A percentile compares a stretch with the other conserved stretches of the same genome.
Evolutionary conservation across 1,140 invertebrate species (phyloP).

Genomic region (Diabrotica virgifera): DNA sequence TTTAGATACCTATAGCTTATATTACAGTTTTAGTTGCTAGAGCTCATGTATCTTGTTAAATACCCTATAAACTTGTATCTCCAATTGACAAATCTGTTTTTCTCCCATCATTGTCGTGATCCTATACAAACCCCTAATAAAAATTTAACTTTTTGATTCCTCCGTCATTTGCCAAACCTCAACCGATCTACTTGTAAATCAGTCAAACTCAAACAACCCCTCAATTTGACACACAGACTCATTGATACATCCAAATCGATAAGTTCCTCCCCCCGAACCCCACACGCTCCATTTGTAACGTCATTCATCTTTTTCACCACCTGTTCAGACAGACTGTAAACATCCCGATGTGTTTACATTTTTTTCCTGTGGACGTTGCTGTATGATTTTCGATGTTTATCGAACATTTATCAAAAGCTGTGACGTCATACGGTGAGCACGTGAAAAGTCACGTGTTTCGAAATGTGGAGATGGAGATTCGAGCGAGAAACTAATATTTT

Average conservation of each 20-base stretch:
- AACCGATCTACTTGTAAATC: background rate
- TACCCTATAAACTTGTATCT: too few species aligned
- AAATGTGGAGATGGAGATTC: background rate
- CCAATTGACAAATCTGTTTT: too few species aligned
- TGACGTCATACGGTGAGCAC: slow-evolving; percentile 35
- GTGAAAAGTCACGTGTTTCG: slow-evolving; percentile 34
- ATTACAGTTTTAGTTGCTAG: too few species aligned
- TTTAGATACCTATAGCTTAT: too few species aligned
- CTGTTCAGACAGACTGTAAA: slow-evolving; percentile 37
- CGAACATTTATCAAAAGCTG: slow-evolving; percentile 30
- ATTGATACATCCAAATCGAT: slow-evolving; percentile 34
- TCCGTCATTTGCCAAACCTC: background rate
- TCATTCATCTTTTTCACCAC: slow-evolving; percentile 40
- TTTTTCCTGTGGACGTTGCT: slow-evolving; percentile 25
- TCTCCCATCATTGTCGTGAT: too few species aligned
- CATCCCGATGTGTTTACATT: slow-evolving; percentile 25
- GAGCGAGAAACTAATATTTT: background rate
- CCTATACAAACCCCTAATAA: too few species aligned
- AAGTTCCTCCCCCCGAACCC: slow-evolving; percentile 24
- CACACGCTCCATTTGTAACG: slow-evolving; percentile 5
- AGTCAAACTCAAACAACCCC: slow-evolving; percentile 19
- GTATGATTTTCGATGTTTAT: slow-evolving; percentile 37
- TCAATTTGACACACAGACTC: slow-evolving; percentile 29
- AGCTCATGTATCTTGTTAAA: too few species aligned
- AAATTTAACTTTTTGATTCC: too few species aligned